Base-by-base conservation (phyloP, 2,797 vertebrate genomes). In the Periparus ater region DNA sequence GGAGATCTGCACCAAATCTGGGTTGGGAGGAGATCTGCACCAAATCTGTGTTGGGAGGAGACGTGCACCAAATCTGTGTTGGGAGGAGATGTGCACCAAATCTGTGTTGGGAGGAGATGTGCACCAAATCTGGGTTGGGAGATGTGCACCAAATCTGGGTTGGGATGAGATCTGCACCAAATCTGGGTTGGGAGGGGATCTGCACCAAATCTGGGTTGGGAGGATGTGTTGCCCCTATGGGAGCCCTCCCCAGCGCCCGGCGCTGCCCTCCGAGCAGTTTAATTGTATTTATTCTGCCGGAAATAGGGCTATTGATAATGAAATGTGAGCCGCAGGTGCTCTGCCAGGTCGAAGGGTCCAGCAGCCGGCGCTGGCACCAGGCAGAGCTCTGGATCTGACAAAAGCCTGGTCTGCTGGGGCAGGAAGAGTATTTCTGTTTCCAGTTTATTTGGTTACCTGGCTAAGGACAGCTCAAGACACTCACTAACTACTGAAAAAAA, bases 201-300 rank as follows among this genome's bases (percentile, higher is more conserved):
- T 55, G 53, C 58, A 12, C 68, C 61, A 3, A 74, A 77, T 38
- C 38, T 38, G 38, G 38, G 0, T 17, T 7, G 9, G 57, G 29
- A 44, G 30, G 40, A 13, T 51, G 38, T 29, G 60, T 27, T 13
- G 1, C 1, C 10, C 19, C 1, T 0, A 1, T 27, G 50, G 48
- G 40, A 85, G 40, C 36, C 27, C 78, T 3, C 2, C 17, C 40
- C 72, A 36, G 67, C 1, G 4, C 63, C 42, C 45, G 78, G 63
- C 6, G 0, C 36, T 3, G 1, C 29, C 9, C 45, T 9, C 53
- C 4, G 0, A 30, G 21, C 65, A 26, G 12, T 58, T 67, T 23
- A 25, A 65, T 47, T 40, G 62, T 10, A 23, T 68, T 84, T 62
- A 48, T n/a, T 40, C 30, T 44, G 62, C 29, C 17, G 32, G 29